Percentiles rank a stretch among this genome's conserved stretches.
Evolutionary conservation across 2,113 vertebrate genomes (phyloP).

Genomic region (Protobothrops mucrosquamatus): DNA sequence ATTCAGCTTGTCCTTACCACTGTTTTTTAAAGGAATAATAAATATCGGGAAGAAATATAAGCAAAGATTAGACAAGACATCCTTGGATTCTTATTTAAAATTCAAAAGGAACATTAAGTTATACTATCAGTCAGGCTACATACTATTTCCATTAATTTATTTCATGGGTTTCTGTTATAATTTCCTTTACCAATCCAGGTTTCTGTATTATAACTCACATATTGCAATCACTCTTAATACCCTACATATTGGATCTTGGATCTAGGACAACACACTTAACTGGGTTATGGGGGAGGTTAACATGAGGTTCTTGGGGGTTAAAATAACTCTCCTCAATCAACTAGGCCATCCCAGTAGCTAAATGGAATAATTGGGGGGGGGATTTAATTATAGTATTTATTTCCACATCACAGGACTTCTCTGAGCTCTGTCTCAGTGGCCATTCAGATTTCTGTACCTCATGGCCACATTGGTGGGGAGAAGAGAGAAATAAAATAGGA

Average conservation of each 20-base stretch:
- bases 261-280: background rate
- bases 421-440: background rate
- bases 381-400: background rate
- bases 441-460: background rate
- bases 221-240: background rate
- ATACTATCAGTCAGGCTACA: background rate
- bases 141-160: background rate
- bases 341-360: background rate
- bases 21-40: background rate
- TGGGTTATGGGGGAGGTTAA: background rate
- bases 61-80: background rate
- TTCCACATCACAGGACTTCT: background rate
- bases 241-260: background rate
- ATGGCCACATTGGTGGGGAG: background rate
- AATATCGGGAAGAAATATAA: background rate
- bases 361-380: background rate
- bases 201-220: background rate
- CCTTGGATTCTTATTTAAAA: constrained; percentile 15
- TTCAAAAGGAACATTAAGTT: constrained; percentile 27
- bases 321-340: background rate
- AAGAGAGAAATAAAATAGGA: background rate
- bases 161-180: background rate
- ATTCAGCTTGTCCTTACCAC: background rate
- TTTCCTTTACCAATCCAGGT: background rate
- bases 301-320: background rate